Evolutionary conservation across 2,888 invertebrate genomes (phyloP), one percentile per base, ranked within the genome.

Genomic region (Tinea trinotella): DNA sequence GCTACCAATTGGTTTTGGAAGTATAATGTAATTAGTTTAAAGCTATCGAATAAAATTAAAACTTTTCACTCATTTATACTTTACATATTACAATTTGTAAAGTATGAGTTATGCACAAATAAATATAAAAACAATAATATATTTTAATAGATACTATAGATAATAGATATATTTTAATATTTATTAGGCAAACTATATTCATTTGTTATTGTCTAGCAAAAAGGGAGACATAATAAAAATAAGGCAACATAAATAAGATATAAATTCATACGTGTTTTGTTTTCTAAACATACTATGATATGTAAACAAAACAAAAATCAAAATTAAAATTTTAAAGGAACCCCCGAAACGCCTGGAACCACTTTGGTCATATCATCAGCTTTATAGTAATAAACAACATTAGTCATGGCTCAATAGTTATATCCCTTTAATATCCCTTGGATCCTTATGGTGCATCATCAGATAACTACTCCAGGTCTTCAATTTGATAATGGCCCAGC

Each of bases 251-350:
- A 40, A 10, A 30, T 30, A 7, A 10, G 30, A 30, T 4, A 30
- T 30, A 30, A 40, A 40, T 40, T 15, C 40, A 4, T 12, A 40
- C 40, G 40, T 40, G 48, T 48, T 48, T 10, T 19, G 48, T 48
- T 48, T 48, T 48, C 6, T 48, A 48, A 48, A 19, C 48, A 19
- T 4, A 15, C 7, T 10, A 48, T 48, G 48, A 48, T 19, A 48
- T 40, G 12, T 40, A 76, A 74, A 75, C 72, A 75, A 76, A 77
- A 73, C 75, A 40, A 75, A n/a, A n/a, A n/a, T n/a, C n/a, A n/a
- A n/a, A n/a, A n/a, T n/a, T n/a, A n/a, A n/a, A n/a, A n/a, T n/a
- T n/a, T n/a, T n/a, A n/a, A n/a, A n/a, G n/a, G n/a, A n/a, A n/a
- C n/a, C n/a, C n/a, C n/a, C n/a, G n/a, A n/a, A n/a, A n/a, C n/a